Percentiles rank a stretch among this genome's conserved stretches.
Conservation (phyloP, 2,113 vertebrate genomes). For the Dicentrarchus labrax region DNA sequence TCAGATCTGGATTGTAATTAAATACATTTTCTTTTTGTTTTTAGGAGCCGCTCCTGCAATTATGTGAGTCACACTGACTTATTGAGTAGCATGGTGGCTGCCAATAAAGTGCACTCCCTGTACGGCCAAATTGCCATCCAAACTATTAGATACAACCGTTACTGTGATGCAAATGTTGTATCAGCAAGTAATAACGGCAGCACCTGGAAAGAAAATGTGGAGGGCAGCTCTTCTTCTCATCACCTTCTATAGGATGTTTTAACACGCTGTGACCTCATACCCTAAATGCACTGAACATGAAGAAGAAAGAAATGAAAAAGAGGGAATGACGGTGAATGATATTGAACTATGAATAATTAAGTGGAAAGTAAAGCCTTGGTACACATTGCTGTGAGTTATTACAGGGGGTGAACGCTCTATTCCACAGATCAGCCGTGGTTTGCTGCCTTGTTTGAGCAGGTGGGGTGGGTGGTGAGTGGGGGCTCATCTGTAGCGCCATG, state of each 20-base stretch:
- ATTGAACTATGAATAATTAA: conserved; percentile 79
- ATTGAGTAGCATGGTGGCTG: conserved; percentile 40
- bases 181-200: conserved; percentile 1
- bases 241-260: conserved; percentile 30
- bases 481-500: conserved; percentile 51
- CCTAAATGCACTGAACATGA: conserved; percentile 51
- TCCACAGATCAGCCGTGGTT: conserved; percentile 69
- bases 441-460: conserved; percentile 75
- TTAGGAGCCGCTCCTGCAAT: conserved; percentile 16
- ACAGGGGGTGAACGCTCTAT: conserved; percentile 44
- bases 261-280: conserved; percentile 44
- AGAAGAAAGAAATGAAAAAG: background rate
- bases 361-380: conserved; percentile 57
- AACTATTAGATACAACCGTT: conserved; percentile 24
- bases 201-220: background rate
- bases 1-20: conserved; percentile 57
- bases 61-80: conserved; percentile 35
- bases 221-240: background rate
- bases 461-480: conserved; percentile 25
- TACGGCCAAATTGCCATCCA: conserved; percentile 23
- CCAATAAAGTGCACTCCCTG: conserved; percentile 34
- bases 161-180: conserved; percentile 22
- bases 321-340: conserved; percentile 56
- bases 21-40: conserved; percentile 46
- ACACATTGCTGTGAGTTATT: conserved; percentile 68